Base-by-base conservation (phyloP, 2,888 invertebrate genomes). In the Pecten maximus region DNA sequence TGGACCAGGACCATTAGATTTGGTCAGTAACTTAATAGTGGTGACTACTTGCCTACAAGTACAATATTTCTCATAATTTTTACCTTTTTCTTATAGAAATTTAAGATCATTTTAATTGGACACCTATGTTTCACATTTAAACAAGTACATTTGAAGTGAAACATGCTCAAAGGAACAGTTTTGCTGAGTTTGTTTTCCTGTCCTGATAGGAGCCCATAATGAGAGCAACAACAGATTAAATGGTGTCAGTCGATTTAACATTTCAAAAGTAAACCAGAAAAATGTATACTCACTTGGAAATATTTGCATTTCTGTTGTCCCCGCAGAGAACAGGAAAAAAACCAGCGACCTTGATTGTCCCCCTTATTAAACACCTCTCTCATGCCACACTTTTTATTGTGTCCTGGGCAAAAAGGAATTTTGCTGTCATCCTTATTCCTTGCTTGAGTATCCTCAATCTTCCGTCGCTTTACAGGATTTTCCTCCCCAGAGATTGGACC, bases 331-430 rank as follows among this genome's bases (percentile, higher is more conserved):
- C 95, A 95, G 4, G 93, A 91, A 50, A 94, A 95, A 92, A 95
- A 95, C 94, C 95, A 94, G 74, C 95, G 91, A 0, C 93, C 92
- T 39, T 91, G 89, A 88, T 95, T 95, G 8, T 92, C 92, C 40
- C 94, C 94, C 89, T 94, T 91, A 88, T 95, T 95, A 35, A 93
- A 91, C 2, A 94, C 94, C 89, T 95, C 94, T 60, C 92, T 92
- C 91, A 95, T 91, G 39, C 87, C 89, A 90, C 95, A 95, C 39
- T 88, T 92, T 88, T 90, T 91, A 35, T 93, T 93, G 91, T 95
- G 95, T n/a, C 93, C 92, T 4, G 93, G 90, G 90, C 95, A 95
- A 0, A 74, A 12, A 19, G 95, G 94, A 50, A 94, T 94, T 91
- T 93, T 94, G 74, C 92, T 92, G 40, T 40, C 44, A 2, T 40